Evolutionary conservation across 2,888 invertebrate genomes (phyloP), one percentile per base, ranked within the genome.

Genomic region (Stegophylla sp.): DNA sequence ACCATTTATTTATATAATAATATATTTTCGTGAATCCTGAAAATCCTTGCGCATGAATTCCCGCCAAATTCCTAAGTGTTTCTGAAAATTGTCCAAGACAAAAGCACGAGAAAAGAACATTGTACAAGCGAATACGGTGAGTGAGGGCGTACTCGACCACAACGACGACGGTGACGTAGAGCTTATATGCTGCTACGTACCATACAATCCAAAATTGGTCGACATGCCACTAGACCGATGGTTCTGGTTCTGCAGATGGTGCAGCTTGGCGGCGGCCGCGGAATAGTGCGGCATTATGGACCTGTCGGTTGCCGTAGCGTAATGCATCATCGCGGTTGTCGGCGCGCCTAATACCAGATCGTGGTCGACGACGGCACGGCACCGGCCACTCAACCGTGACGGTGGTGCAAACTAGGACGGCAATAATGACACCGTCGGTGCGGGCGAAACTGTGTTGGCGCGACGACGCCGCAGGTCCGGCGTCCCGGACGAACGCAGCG

Each of bases 241-340:
- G 48, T 69, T 69, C 34, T 79, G 69, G 20, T 45, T 69, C 79
- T 79, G 79, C 34, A 69, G 34, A 3, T 71, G 69, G 48, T 69
- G 45, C 23, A 79, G 71, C 51, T 71, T 79, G 1, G 75, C 66
- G 17, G 75, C 75, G 41, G 75, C 75, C n/a, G 64, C 64, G 20
- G 69, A 79, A 9, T 79, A 79, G n/a, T 79, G 69, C 41, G 79
- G 45, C 26, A 71, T 48, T 59, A 51, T n/a, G 41, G 79, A 71
- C 48, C 69, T 71, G 69, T 79, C 79, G 71, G 59, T 10, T 12
- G 20, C n/a, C 20, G 34, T 2, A 23, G 45, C 63, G 79, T 71
- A 79, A 41, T 79, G 79, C 71, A 79, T 79, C 61, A 63, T 74
- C 23, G 23, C 17, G 75, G 17, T 48, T 9, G 61, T 34, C 26